Evolutionary conservation across 1,140 invertebrate genomes (phyloP), one percentile per base, ranked within the genome.

Genomic region (Caerostris extrusa): DNA sequence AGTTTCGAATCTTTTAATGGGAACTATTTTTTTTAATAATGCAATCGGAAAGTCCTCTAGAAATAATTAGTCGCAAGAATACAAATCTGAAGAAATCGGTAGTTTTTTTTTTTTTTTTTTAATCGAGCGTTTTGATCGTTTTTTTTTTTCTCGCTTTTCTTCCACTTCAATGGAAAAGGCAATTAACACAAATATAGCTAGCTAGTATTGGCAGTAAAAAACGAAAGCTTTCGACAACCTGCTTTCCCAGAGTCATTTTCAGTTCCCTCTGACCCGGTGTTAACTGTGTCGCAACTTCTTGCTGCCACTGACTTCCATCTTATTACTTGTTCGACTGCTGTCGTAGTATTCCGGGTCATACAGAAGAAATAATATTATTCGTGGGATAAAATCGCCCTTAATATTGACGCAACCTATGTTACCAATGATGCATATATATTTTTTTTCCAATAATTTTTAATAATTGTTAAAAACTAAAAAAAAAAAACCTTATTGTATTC

Each of bases 111-210:
- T 10, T 8, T 19, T 85, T 87, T 87, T 61, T 58, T 58, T 87
- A 61, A 60, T 61, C 71, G 10, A 19, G 7, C 71, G 12, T 34
- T 10, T 77, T 77, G 71, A 77, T 77, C 71, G 12, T 10, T 77
- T 19, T 77, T 77, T n/a, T n/a, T n/a, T 77, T 64, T 14, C 12
- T 64, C 61, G 4, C 10, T 34, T 50, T 34, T 34, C 57, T 87
- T 87, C 85, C 58, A 60, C 85, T 64, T 87, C n/a, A 87, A 87
- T 87, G 85, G n/a, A 61, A 87, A 77, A 3, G 85, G 64, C 85
- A 87, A 87, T 87, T 87, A 64, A 61, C 85, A 87, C 85, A 53
- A 61, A 60, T 64, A 64, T 34, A 34, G 34, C 34, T 34, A 34
- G 34, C 34, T 34, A 34, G 58, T 5, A 77, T 50, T 5, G 71